phyloP scores from a whole-genome alignment of 2,113 vertebrate genomes.

The Phrynosoma platyrhinos region DNA sequence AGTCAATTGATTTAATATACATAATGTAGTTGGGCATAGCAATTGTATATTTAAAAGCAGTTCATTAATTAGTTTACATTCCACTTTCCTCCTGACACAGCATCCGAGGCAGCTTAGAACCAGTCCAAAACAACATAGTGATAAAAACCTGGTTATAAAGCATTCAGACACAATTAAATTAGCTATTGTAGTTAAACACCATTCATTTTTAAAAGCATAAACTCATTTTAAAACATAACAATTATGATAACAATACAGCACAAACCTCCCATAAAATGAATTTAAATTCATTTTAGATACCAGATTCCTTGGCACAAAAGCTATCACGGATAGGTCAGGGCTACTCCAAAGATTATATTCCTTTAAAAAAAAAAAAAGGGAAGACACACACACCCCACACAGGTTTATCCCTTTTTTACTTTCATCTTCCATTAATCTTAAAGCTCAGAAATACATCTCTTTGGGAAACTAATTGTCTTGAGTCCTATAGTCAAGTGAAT shows the following conservation, averaged over 20 bases:
- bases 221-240: not conserved
- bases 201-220: no score
- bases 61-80: no score
- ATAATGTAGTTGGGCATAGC: no score
- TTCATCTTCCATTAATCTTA: not conserved
- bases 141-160: not conserved
- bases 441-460: not conserved
- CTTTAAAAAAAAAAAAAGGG: not conserved
- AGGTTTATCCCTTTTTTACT: not conserved
- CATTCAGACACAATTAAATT: no score
- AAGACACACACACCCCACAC: not conserved
- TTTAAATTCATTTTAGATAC: no score
- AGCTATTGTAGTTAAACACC: no score
- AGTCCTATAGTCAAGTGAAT: not conserved
- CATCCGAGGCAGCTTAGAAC: no score
- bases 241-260: no score
- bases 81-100: no score
- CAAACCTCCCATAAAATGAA: no score
- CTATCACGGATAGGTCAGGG: fast-evolving
- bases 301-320: not conserved
- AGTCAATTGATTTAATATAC: no score
- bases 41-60: no score
- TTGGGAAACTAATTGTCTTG: not conserved
- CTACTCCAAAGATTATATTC: not conserved
- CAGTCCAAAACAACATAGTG: not conserved